Evolutionary conservation across 2,888 invertebrate species (phyloP), one percentile per base, ranked within the genome.

Genomic region (Acrobasis repandana): DNA sequence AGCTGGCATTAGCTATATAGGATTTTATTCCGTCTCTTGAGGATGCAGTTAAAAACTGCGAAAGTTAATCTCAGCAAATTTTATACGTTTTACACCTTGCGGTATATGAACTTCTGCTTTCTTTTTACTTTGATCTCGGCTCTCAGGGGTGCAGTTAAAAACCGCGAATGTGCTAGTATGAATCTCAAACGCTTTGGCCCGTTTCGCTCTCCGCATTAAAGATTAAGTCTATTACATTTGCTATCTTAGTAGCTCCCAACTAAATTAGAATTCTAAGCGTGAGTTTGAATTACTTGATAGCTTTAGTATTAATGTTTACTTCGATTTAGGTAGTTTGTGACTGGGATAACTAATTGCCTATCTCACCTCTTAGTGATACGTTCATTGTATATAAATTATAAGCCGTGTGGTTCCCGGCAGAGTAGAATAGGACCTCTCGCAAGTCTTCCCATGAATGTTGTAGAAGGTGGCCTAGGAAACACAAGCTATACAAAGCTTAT

Each of bases 81-180:
- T 28, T 4, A 28, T 28, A 8, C 28, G 20, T 20, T 20, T 20
- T 3, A 20, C 4, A 3, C 2, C n/a, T n/a, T n/a, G n/a, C n/a
- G n/a, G 4, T 4, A 20, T 20, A 20, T 20, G 20, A 20, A 20
- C 38, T 43, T 11, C 14, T 14, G 6, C 10, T 43, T n/a, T 43
- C 3, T 14, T n/a, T 43, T 14, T 43, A 43, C 6, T 43, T 43
- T 14, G 43, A 11, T 3, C 43, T 14, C 14, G n/a, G 56, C 67
- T 63, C 71, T 48, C 33, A 61, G 63, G 67, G 56, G 63, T 59
- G 62, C 61, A 65, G 64, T 70, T 68, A 62, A 67, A 66, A 67
- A 71, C 68, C 71, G 72, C 66, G 68, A 72, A 68, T 65, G 65
- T 62, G 65, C 67, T 62, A 65, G 71, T 70, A 73, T 71, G 77